Conservation (phyloP, 2,113 vertebrate species). For the Odocoileus virginianus region DNA sequence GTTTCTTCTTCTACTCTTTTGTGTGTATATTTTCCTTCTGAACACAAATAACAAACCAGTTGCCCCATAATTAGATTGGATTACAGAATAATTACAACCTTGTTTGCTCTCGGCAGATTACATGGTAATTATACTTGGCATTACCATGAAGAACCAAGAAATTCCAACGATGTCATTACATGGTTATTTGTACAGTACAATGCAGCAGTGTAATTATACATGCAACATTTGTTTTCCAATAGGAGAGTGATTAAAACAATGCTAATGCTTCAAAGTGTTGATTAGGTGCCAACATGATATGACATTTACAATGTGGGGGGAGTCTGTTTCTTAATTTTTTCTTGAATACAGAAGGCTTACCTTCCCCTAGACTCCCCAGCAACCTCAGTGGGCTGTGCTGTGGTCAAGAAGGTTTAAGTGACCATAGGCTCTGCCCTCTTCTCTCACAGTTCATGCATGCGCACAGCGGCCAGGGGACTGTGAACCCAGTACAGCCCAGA, state of each 20-base stretch:
- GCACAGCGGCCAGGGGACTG: background rate
- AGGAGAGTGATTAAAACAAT: conserved; percentile 84
- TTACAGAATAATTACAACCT: conserved; percentile 84
- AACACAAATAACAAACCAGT: conserved; percentile 78
- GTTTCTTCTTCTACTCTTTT: conserved; percentile 68
- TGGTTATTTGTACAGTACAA: conserved; percentile 85
- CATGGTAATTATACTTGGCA: conserved; percentile 85
- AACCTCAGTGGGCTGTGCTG: background rate
- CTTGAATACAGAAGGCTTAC: background rate
- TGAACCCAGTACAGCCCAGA: background rate
- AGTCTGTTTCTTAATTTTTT: conserved; percentile 39
- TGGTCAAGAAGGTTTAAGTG: background rate
- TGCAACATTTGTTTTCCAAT: conserved; percentile 81
- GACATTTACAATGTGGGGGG: conserved; percentile 63
- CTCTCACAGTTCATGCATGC: background rate
- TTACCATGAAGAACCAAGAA: conserved; percentile 86
- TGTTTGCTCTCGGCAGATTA: conserved; percentile 85
- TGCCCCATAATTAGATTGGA: conserved; percentile 84
- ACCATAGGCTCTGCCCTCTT: background rate
- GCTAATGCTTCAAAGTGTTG: conserved; percentile 79
- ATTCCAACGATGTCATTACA: conserved; percentile 85
- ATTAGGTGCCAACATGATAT: conserved; percentile 77
- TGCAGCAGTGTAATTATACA: conserved; percentile 84
- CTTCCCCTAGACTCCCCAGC: background rate
- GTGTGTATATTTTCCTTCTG: conserved; percentile 75